These are phyloP conservation scores for Tupaia chinensis DNA, from an alignment of 2,113 vertebrate species.

Conservation along the genomic window DNA sequence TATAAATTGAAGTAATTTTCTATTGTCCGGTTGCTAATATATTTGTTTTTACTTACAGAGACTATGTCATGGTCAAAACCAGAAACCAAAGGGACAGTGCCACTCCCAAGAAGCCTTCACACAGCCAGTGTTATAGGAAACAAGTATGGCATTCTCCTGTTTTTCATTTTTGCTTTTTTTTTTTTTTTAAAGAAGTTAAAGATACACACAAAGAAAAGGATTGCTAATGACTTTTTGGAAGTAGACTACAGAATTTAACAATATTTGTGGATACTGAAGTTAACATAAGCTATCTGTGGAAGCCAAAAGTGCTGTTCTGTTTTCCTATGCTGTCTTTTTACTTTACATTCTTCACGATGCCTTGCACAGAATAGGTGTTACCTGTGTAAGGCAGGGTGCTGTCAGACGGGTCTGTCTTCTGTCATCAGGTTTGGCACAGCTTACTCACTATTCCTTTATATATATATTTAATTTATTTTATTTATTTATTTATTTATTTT, in stretches of 20 bases:
- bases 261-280: background rate
- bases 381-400: background rate
- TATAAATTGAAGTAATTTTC: constrained; percentile 24
- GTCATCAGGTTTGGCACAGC: background rate
- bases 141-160: constrained; percentile 89
- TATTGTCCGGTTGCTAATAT: constrained; percentile 58
- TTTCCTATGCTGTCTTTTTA: background rate
- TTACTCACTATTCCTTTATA: background rate
- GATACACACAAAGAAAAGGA: background rate
- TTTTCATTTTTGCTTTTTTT: constrained; percentile 62
- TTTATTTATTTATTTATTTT: no score
- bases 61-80: constrained; percentile 96
- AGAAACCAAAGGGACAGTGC: constrained; percentile 91
- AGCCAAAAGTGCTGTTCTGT: background rate
- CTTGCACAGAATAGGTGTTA: background rate
- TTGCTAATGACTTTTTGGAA: constrained; percentile 21
- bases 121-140: constrained; percentile 97
- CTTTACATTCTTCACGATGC: background rate
- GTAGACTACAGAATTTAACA: background rate
- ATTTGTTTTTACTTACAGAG: constrained; percentile 88
- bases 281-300: background rate
- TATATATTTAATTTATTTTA: no score
- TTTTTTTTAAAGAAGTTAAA: constrained; percentile 83
- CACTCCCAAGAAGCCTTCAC: constrained; percentile 97
- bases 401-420: background rate